Base-by-base conservation (phyloP, 2,797 vertebrate genomes). In the Sebastes glaucus region DNA sequence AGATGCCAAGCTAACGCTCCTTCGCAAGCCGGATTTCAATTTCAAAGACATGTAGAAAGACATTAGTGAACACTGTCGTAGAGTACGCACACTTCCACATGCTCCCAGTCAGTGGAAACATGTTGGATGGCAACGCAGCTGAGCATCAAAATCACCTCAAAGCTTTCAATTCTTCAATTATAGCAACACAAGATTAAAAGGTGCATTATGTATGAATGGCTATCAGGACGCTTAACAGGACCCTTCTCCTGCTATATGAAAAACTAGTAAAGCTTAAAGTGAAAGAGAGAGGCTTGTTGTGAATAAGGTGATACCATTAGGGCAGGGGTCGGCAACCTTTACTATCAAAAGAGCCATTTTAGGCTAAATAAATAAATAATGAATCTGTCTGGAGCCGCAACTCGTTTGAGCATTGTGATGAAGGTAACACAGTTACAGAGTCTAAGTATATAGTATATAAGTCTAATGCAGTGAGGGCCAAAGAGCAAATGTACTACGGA, bases 21-120 rank as follows among this genome's bases (percentile, higher is more conserved):
- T 59, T 59, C 22, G 18, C n/a, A 11, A 22, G 27, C 52, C 11
- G 23, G 6, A 52, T 60, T 83, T 83, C 60, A 33, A 30, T 60
- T 77, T 52, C 49, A 64, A 74, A 78, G 55, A 2, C 25, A 49
- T 8, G 56, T 42, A 59, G 35, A 53, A 55, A 66, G 77, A 16
- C 30, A 10, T 65, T 8, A 28, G 22, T 42, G 63, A 63, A 63
- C 73, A 13, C 23, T 14, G 64, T 1, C 30, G 27, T 5, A 20
- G 52, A 64, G 27, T 6, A 6, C 7, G 9, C 8, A 8, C 28
- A 23, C 71, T 38, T 53, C 57, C 23, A 27, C 28, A 33, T 46
- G 28, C 46, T 60, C 66, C 11, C 10, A 20, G 14, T 56, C 27
- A 4, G 9, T 62, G 63, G 22, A 16, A 63, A 35, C 16, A 7